Evolutionary conservation across 2,797 vertebrate species (phyloP), one percentile per base, ranked within the genome.

Genomic region (Danio choprae): DNA sequence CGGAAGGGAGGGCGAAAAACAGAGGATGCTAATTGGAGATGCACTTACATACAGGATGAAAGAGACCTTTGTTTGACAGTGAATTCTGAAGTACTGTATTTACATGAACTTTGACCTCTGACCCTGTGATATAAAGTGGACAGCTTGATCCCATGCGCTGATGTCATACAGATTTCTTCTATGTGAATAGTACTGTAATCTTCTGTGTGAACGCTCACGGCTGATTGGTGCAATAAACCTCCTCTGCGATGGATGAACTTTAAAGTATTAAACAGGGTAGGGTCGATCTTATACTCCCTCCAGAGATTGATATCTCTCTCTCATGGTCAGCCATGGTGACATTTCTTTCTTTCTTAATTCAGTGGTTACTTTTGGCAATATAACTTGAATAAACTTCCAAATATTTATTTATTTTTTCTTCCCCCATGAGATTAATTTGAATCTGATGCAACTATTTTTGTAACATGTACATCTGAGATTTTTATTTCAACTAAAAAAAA

Each of bases 401-500:
- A 29, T 29, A 29, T 29, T 29, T 90, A 81, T 89, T 84, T 89
- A 89, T 89, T 79, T 81, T 75, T 79, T 59, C 71, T 85, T 12
- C 29, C 48, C 20, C 89, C 90, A 90, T 71, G 67, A 89, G 80
- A 89, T 88, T 91, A 78, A 91, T 93, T 93, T 93, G 85, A 88
- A 87, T 90, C 90, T 91, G 88, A 92, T 92, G 90, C 86, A 90
- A 87, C 91, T 93, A 92, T 92, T 94, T 94, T 94, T 94, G 83
- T 95, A 93, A 93, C 81, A 85, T 85, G 81, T 86, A 87, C 69
- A 84, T 59, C 36, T 22, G 59, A 86, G 74, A 81, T 85, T 86
- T 84, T 85, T 84, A 83, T 87, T 87, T 87, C 18, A 63, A 36
- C 50, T 29, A 72, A 74, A 29, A 29, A 29, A 53, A 67, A 51